phyloP scores from a whole-genome alignment of 2,888 invertebrate genomes.

The Willowsia nigromaculata region DNA sequence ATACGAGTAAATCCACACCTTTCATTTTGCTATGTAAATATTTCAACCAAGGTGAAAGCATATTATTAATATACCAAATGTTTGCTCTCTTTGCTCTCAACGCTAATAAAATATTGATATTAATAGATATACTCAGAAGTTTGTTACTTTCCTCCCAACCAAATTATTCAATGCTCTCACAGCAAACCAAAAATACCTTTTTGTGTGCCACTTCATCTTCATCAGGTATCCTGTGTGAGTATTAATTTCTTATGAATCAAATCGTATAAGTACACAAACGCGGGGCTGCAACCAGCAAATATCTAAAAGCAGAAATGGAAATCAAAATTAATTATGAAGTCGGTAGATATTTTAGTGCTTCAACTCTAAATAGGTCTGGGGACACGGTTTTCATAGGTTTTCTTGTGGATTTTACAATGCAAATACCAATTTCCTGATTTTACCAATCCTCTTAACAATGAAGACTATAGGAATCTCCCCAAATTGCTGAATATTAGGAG shows the following conservation, averaged over 20 bases:
- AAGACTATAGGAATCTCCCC: too few relatives aligned
- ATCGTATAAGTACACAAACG: too few relatives aligned
- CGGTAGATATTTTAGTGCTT: too few relatives aligned
- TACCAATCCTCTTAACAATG: background rate
- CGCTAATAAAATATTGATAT: background rate
- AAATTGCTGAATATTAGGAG: background rate
- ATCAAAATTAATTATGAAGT: too few relatives aligned
- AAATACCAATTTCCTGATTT: background rate
- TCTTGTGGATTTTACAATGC: too few relatives aligned
- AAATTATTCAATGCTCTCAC: background rate
- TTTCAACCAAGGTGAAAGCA: background rate
- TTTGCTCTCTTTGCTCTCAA: background rate
- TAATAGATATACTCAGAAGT: background rate
- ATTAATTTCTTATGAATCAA: too few relatives aligned
- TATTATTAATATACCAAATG: background rate
- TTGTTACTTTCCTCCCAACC: background rate
- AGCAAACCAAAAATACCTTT: background rate
- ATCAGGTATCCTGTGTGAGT: too few relatives aligned
- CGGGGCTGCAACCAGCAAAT: too few relatives aligned
- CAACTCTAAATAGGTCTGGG: too few relatives aligned
- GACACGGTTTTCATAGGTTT: too few relatives aligned
- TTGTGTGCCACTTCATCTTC: too few relatives aligned
- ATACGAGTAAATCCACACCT: background rate
- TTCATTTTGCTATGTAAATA: background rate
- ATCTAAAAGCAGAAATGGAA: too few relatives aligned